Evolutionary conservation across 2,113 vertebrate genomes (phyloP).

Genomic region (Glaucomys volans): DNA sequence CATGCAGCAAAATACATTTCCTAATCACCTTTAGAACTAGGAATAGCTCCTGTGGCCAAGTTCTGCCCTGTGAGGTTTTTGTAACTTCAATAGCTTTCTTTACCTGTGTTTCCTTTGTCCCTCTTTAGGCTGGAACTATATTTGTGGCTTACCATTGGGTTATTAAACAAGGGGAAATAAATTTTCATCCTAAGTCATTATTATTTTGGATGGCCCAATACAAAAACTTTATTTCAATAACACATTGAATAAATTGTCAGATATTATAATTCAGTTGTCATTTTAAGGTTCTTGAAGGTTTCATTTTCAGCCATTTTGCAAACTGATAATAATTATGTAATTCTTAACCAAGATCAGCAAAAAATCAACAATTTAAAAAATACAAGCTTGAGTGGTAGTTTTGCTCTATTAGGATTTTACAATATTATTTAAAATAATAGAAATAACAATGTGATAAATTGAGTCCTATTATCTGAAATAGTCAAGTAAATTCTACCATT

Average conservation of each 20-base stretch:
- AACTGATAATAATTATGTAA: background rate
- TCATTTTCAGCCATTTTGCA: conserved; percentile 40
- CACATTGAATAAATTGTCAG: conserved; percentile 1
- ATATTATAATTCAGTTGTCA: conserved; percentile 4
- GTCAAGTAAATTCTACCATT: background rate
- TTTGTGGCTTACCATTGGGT: background rate
- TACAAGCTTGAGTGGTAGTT: background rate
- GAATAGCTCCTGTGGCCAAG: background rate
- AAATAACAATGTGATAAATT: conserved; percentile 22
- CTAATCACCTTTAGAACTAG: background rate
- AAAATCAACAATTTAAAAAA: conserved; percentile 26
- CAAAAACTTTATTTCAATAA: conserved; percentile 12
- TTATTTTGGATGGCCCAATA: conserved; percentile 33
- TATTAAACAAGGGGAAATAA: background rate
- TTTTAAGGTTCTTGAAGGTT: conserved; percentile 4
- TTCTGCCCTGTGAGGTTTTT: background rate
- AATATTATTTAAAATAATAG: conserved; percentile 44
- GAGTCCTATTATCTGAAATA: conserved; percentile 11
- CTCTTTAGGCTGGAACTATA: background rate
- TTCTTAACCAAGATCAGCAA: conserved; percentile 34
- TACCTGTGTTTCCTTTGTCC: background rate
- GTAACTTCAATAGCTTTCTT: conserved; percentile 32
- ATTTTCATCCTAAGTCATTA: conserved; percentile 5
- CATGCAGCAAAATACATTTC: background rate
- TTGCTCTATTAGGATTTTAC: background rate